A percentile compares a stretch with the other conserved stretches of the same genome.
These are phyloP conservation scores for Geopemphigus sp. DNA, from an alignment of 1,140 invertebrate genomes.

Conservation along the genomic window DNA sequence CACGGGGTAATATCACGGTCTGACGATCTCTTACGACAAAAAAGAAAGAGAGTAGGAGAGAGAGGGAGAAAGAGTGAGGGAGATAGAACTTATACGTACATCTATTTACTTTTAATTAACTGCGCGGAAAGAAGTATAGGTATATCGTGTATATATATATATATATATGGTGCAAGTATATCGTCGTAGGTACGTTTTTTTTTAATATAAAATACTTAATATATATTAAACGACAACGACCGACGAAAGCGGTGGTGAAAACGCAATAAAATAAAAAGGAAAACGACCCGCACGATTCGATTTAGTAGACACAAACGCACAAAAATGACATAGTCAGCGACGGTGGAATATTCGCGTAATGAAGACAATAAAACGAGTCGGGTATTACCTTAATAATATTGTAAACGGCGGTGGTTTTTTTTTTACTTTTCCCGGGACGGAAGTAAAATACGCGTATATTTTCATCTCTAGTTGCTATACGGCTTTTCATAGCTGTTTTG, in stretches of 20 bases:
- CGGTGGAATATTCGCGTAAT: background rate
- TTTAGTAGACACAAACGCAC: background rate
- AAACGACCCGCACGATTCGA: constrained; percentile 21
- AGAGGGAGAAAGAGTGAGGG: too few relatives aligned
- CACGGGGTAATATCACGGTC: too few relatives aligned
- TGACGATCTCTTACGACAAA: too few relatives aligned
- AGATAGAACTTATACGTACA: too few relatives aligned
- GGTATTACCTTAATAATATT: constrained; percentile 48
- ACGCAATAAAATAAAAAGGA: background rate
- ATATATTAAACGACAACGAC: background rate
- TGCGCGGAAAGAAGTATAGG: background rate
- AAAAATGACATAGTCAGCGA: constrained; percentile 5
- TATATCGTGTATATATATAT: background rate
- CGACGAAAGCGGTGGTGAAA: background rate
- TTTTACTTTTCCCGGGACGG: background rate
- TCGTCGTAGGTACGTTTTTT: constrained; percentile 6
- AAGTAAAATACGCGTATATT: constrained; percentile 7
- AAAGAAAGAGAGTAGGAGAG: too few relatives aligned
- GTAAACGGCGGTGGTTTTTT: constrained; percentile 29
- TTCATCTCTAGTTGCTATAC: background rate
- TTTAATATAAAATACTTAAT: constrained; percentile 30
- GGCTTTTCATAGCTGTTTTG: too few relatives aligned
- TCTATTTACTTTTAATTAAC: constrained; percentile 17
- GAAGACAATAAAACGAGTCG: constrained; percentile 45
- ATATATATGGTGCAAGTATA: background rate